phyloP scores from a whole-genome alignment of 2,797 vertebrate species.

The Clangula hyemalis region DNA sequence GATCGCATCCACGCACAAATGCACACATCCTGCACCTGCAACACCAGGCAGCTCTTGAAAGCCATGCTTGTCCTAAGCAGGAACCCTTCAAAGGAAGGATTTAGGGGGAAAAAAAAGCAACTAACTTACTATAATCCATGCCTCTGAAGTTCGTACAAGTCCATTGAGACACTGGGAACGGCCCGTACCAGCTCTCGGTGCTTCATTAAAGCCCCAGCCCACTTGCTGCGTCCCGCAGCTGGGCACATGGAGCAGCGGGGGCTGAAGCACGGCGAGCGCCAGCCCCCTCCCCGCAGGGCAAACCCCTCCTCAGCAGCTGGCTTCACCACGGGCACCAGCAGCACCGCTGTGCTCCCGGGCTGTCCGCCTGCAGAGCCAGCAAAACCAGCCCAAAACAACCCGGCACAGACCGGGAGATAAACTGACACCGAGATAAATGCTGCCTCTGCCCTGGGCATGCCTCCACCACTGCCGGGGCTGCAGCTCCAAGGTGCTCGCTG shows the following conservation, averaged over 20 bases:
- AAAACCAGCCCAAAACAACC: too few relatives aligned
- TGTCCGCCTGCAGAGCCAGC: too few relatives aligned
- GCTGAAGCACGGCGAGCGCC: accelerated
- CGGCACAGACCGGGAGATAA: too few relatives aligned
- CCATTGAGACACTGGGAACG: neutral
- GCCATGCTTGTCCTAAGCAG: neutral
- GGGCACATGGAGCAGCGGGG: neutral
- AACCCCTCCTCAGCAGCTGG: neutral
- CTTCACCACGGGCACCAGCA: too few relatives aligned
- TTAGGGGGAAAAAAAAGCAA: neutral
- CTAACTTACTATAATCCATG: neutral
- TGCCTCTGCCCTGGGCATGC: neutral
- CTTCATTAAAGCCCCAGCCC: neutral
- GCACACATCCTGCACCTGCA: neutral
- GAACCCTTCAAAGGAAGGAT: neutral
- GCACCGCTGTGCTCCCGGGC: too few relatives aligned
- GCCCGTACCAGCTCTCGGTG: neutral
- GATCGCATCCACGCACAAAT: neutral
- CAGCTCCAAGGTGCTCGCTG: neutral
- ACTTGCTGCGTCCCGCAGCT: accelerated
- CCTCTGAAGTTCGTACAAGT: accelerated
- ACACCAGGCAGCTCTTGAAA: neutral
- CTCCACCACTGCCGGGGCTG: too few relatives aligned
- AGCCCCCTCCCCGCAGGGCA: accelerated
- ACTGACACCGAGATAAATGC: too few relatives aligned